A percentile compares a stretch with the other conserved stretches of the same genome.
phyloP scores from a whole-genome alignment of 2,797 vertebrate genomes.

The Pyrrhura leucotis region DNA sequence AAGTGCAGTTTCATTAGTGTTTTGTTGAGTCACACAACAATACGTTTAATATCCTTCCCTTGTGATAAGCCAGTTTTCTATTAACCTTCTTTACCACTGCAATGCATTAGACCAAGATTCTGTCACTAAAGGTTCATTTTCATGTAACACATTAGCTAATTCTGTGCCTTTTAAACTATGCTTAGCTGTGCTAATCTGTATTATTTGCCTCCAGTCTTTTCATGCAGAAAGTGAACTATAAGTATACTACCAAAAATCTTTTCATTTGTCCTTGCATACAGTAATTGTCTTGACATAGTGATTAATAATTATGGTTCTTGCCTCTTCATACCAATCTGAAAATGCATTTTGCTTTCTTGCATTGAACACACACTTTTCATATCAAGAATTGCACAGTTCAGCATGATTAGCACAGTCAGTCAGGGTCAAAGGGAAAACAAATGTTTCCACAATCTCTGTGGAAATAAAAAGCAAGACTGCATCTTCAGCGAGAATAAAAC shows the following conservation, averaged over 20 bases:
- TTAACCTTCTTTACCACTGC: conserved; percentile 31
- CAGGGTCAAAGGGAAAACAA: not conserved
- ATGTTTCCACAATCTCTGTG: conserved; percentile 4
- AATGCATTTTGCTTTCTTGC: not conserved
- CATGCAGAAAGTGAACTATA: not conserved
- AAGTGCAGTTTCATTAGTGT: not conserved
- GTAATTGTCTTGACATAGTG: conserved; percentile 35
- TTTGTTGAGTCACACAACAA: not conserved
- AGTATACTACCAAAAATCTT: conserved; percentile 1
- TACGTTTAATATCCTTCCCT: not conserved
- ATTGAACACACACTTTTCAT: not conserved
- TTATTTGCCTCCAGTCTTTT: conserved; percentile 46
- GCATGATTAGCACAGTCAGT: not conserved
- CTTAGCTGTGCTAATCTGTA: conserved; percentile 44
- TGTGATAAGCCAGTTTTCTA: conserved; percentile 31
- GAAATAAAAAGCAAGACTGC: conserved; percentile 22
- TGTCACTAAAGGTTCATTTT: conserved; percentile 17
- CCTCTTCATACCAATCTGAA: not conserved
- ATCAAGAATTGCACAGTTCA: not conserved
- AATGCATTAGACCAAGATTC: not conserved
- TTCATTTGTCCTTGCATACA: conserved; percentile 5
- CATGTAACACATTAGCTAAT: conserved; percentile 17
- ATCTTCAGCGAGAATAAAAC: not conserved
- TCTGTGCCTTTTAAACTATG: conserved; percentile 36
- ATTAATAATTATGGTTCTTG: conserved; percentile 3